Evolutionary conservation across 2,888 invertebrate genomes (phyloP), one percentile per base, ranked within the genome.

Genomic region (Latrodectus elegans): DNA sequence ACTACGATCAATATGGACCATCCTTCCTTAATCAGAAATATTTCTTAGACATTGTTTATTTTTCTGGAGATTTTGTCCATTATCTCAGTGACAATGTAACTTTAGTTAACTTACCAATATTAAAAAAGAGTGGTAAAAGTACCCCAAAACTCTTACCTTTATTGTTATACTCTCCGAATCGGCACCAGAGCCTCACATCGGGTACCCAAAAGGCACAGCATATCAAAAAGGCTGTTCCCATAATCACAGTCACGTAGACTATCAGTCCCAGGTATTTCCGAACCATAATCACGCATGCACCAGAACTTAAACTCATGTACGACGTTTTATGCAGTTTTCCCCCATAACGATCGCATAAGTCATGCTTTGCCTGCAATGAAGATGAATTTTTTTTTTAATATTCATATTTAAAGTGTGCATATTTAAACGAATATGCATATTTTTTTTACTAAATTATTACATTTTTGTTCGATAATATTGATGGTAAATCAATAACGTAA

Each of bases 121-220:
- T 10, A 3, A 38, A 38, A 38, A 9, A 26, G 14, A 0, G 8
- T 15, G 15, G 8, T 6, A 15, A 1, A 22, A 22, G 22, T 22
- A 22, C 22, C 22, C 22, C 0, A 22, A 60, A 60, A 60, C n/a
- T 52, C 49, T 77, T 55, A 84, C 84, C 77, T 84, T 76, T 84
- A 10, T 17, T 22, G 0, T 53, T 53, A 2, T 17, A 15, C 3
- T 72, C 81, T 15, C 72, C 76, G 14, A 80, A 22, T 22, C 65
- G 71, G 72, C 86, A 76, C 86, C 80, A 86, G 0, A 80, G 9
- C 12, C 55, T 64, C 17, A 86, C 22, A 17, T 86, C 81, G 0
- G 86, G 80, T n/a, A 76, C 0, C 76, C 81, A 76, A 51, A 86
- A 70, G 10, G 72, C 73, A 15, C 85, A 85, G 17, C 73, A 86